These are phyloP conservation scores for Lagopus muta DNA, from an alignment of 2,113 vertebrate species.

Conservation along the genomic window DNA sequence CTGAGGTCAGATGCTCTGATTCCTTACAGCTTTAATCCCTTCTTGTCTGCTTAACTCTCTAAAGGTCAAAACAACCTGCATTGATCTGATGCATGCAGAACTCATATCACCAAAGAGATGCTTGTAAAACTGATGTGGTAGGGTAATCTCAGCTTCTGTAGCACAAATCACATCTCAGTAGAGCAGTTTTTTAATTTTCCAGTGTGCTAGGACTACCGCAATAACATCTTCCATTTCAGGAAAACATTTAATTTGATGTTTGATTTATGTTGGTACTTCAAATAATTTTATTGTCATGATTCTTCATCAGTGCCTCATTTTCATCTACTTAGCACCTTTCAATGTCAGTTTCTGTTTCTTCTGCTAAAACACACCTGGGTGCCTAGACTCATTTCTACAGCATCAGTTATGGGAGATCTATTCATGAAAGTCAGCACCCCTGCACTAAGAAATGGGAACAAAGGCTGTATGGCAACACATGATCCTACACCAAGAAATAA, in stretches of 20 bases:
- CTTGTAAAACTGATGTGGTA: neutral
- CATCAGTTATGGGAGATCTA: neutral
- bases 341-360: neutral
- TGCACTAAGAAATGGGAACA: neutral
- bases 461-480: too few species aligned
- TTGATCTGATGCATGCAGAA: neutral
- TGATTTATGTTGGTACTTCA: neutral
- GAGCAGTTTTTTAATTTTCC: neutral
- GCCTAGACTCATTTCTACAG: neutral
- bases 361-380: neutral
- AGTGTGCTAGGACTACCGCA: neutral
- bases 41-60: neutral
- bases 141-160: neutral
- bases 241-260: neutral
- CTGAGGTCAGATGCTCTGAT: neutral
- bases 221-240: neutral
- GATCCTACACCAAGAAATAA: neutral
- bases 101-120: conserved; percentile 10
- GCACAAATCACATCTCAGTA: neutral
- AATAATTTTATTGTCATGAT: neutral
- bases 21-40: neutral
- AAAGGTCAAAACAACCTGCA: neutral
- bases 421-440: neutral
- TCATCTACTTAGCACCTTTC: neutral
- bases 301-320: neutral